phyloP scores from a whole-genome alignment of 2,113 vertebrate genomes.

The Hypomesus transpacificus region DNA sequence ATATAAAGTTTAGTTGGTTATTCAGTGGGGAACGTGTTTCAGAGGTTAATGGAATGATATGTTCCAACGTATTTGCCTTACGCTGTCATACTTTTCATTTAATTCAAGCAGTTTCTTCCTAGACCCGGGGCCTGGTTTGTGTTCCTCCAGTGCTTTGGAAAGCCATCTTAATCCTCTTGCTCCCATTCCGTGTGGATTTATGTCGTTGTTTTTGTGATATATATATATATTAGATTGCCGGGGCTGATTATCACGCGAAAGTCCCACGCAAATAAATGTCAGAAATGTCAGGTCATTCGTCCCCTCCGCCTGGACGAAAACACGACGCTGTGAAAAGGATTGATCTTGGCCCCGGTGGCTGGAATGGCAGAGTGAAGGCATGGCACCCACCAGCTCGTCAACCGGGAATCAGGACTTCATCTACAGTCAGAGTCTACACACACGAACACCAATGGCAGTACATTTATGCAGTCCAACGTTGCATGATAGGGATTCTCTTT shows the following conservation, averaged over 20 bases:
- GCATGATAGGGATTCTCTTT: too few relatives aligned
- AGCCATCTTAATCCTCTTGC: constrained; percentile 10
- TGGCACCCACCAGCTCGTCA: constrained; percentile 42
- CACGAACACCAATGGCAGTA: not conserved
- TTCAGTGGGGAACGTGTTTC: too few relatives aligned
- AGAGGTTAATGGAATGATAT: too few relatives aligned
- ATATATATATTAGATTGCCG: constrained; percentile 31
- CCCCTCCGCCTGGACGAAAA: constrained; percentile 29
- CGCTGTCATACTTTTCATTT: not conserved
- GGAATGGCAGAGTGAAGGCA: constrained; percentile 21
- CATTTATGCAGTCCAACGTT: too few relatives aligned
- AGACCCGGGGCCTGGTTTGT: not conserved
- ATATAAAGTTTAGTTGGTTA: too few relatives aligned
- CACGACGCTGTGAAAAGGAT: constrained; percentile 43
- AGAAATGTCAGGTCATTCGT: constrained; percentile 53
- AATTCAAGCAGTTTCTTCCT: too few relatives aligned
- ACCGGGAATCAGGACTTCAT: constrained; percentile 47
- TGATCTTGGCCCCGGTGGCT: constrained; percentile 30
- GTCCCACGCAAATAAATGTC: constrained; percentile 53
- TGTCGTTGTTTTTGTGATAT: constrained; percentile 31
- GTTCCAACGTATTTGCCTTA: too few relatives aligned
- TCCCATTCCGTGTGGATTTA: constrained; percentile 17
- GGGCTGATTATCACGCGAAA: constrained; percentile 42
- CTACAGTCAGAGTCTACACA: constrained; percentile 36
- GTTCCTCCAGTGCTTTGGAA: constrained; percentile 6